phyloP scores from a whole-genome alignment of 2,888 invertebrate species.

The Phengaris arion region DNA sequence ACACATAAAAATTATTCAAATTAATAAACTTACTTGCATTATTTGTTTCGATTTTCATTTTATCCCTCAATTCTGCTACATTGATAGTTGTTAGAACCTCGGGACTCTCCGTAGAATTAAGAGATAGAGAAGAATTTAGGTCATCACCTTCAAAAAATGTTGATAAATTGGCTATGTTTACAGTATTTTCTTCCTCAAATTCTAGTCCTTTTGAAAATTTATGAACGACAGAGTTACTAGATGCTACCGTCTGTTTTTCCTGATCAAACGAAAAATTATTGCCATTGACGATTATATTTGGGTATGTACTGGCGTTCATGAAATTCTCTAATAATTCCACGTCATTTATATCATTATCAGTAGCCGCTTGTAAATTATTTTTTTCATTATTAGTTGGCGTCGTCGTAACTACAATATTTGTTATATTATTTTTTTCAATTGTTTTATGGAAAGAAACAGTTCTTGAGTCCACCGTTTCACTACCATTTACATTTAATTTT shows the following conservation, averaged over 20 bases:
- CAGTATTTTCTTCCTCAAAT: background rate
- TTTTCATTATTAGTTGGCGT: background rate
- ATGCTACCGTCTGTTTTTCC: background rate
- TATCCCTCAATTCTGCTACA: background rate
- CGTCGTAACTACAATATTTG: background rate
- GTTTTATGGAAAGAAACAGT: background rate
- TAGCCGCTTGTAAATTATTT: background rate
- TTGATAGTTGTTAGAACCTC: background rate
- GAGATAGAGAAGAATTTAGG: background rate
- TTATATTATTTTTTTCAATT: background rate
- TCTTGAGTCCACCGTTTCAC: background rate
- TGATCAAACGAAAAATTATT: background rate
- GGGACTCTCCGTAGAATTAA: background rate
- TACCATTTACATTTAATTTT: background rate
- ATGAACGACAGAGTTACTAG: background rate
- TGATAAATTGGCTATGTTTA: background rate
- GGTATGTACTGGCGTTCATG: background rate
- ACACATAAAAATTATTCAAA: background rate
- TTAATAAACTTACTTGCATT: background rate
- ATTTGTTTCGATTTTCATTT: background rate
- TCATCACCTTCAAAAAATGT: background rate
- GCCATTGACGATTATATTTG: background rate
- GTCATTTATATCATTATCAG: background rate
- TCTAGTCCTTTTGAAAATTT: background rate
- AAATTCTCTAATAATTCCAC: background rate